Base-by-base conservation (phyloP, 2,888 invertebrate genomes). In the Drosophila neonasuta region DNA sequence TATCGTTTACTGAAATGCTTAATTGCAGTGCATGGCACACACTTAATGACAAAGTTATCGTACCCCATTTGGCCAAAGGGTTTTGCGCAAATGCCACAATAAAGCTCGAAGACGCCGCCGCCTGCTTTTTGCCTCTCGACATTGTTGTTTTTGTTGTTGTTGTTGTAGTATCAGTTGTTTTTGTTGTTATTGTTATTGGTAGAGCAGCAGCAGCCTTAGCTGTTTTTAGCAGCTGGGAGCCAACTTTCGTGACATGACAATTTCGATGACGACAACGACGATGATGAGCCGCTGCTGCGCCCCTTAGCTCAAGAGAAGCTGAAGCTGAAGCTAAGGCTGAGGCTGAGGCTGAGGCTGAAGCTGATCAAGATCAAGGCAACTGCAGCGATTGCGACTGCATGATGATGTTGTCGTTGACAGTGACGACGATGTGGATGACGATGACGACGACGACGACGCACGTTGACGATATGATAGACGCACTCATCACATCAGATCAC, bases 161-260 rank as follows among this genome's bases (percentile, higher is more conserved):
- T 51, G 29, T 45, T 50, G 34, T 32, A 29, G 62, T 29, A 50
- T 41, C 6, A 41, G 41, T 6, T 11, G 50, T 24, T 24, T 29
- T 51, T 59, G 62, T 49, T 62, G 34, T 48, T 30, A 30, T 42
- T 68, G 59, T 56, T 79, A 65, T 55, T 55, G 55, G 42, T 44
- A 56, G 59, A 58, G 54, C 52, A 52, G 42, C 57, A 39, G 48
- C 68, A 75, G 73, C 67, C 62, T 71, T 65, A 72, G 68, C 68
- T 56, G 63, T 51, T 63, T 63, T 71, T 55, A 65, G 74, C 75
- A 72, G 77, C 86, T 81, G 80, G 77, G 76, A 87, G 87, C 82
- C 77, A 80, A 79, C 81, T 87, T 80, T 83, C 84, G 82, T 82
- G 82, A 87, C 86, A 83, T 86, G 86, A 86, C 82, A 86, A 87